Evolutionary conservation across 2,797 vertebrate species (phyloP).

Genomic region (Acanthurus tractus): DNA sequence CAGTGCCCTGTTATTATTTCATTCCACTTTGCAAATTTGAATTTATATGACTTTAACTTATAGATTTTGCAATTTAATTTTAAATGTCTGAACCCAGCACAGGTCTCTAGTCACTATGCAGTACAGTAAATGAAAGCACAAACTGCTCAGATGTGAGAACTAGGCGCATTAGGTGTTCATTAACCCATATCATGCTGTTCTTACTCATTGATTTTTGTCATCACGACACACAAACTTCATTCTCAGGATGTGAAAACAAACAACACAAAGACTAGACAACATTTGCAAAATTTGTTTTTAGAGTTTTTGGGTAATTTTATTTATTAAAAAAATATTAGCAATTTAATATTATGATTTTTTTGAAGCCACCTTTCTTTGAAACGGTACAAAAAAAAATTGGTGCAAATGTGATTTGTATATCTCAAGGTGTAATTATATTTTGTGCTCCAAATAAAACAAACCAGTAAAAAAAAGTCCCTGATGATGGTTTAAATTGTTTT

Average conservation of each 20-base stretch:
- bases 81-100: constrained; percentile 52
- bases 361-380: constrained; percentile 75
- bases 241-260: constrained; percentile 76
- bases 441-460: constrained; percentile 86
- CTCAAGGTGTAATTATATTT: constrained; percentile 86
- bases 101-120: constrained; percentile 80
- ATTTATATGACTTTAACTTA: constrained; percentile 49
- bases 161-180: constrained; percentile 52
- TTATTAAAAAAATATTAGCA: constrained; percentile 82
- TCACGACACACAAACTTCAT: constrained; percentile 60
- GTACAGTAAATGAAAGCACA: constrained; percentile 79
- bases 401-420: constrained; percentile 85
- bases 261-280: constrained; percentile 68
- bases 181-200: constrained; percentile 43
- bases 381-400: constrained; percentile 71
- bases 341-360: constrained; percentile 74
- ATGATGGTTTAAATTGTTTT: constrained; percentile 20
- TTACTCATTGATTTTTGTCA: constrained; percentile 56
- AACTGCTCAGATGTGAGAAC: constrained; percentile 64
- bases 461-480: constrained; percentile 42
- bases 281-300: constrained; percentile 70
- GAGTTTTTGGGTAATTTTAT: constrained; percentile 79
- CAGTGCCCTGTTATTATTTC: constrained; percentile 65
- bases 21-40: constrained; percentile 59
- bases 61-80: constrained; percentile 60